Conservation (phyloP, 37 sponge, comb jelly and placozoan genomes). For the Beroe ovata region DNA sequence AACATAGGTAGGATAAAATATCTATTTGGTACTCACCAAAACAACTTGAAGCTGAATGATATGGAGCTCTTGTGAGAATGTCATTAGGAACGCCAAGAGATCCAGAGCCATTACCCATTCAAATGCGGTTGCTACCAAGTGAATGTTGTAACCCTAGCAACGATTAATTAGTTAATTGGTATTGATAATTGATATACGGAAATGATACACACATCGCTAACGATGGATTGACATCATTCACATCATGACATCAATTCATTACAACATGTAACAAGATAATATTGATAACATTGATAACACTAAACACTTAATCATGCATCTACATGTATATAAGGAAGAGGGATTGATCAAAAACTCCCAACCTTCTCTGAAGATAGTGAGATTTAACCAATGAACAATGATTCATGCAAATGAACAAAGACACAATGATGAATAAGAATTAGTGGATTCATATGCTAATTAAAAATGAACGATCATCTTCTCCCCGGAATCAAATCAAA, state of each 20-base stretch:
- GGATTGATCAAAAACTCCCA: too few species aligned
- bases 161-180: not conserved
- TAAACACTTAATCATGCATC: too few species aligned
- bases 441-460: not conserved
- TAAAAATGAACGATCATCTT: not conserved
- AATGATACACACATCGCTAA: too few species aligned
- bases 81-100: conserved; percentile 61
- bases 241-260: too few species aligned
- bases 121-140: conserved; percentile 51
- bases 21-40: conserved; percentile 55
- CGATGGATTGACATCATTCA: too few species aligned
- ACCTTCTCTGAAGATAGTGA: too few species aligned
- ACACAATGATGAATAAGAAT: not conserved
- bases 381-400: too few species aligned
- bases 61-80: conserved; percentile 52
- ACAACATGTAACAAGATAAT: not conserved
- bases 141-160: conserved; percentile 41
- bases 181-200: too few species aligned
- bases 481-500: not conserved
- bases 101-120: conserved; percentile 67
- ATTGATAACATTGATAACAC: not conserved
- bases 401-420: not conserved
- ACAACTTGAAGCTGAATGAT: conserved; percentile 63
- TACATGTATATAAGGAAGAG: too few species aligned
- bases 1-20: too few species aligned